Evolutionary conservation across 2,797 vertebrate genomes (phyloP).

Genomic region (Nyctalus aviator): DNA sequence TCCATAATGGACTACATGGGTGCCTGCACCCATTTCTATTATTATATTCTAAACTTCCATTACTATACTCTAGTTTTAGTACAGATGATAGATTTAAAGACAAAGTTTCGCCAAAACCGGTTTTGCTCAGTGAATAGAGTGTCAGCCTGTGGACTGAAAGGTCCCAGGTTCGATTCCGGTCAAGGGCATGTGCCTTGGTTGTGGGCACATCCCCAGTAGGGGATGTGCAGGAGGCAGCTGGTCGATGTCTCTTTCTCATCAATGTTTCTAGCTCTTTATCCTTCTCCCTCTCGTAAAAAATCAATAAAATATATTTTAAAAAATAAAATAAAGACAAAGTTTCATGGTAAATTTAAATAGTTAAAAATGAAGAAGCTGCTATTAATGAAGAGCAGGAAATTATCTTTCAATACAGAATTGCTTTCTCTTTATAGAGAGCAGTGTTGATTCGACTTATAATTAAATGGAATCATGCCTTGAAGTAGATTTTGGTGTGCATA

Average conservation of each 20-base stretch:
- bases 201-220: too few species aligned
- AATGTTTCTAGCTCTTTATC: too few species aligned
- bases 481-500: not conserved
- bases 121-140: too few species aligned
- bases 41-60: not conserved
- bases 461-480: not conserved
- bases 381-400: not conserved
- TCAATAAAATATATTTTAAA: too few species aligned
- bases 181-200: too few species aligned
- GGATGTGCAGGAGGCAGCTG: too few species aligned
- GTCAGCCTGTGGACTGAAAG: too few species aligned
- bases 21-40: not conserved
- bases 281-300: too few species aligned
- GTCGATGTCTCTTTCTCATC: too few species aligned
- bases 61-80: not conserved
- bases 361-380: constrained; percentile 1
- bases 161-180: too few species aligned
- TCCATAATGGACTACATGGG: not conserved
- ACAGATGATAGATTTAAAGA: not conserved
- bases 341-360: not conserved
- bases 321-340: not conserved
- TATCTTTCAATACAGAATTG: not conserved
- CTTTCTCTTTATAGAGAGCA: not conserved
- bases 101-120: not conserved
- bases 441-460: not conserved